phyloP scores from a whole-genome alignment of 2,113 vertebrate genomes.

The Terrapene triunguis region DNA sequence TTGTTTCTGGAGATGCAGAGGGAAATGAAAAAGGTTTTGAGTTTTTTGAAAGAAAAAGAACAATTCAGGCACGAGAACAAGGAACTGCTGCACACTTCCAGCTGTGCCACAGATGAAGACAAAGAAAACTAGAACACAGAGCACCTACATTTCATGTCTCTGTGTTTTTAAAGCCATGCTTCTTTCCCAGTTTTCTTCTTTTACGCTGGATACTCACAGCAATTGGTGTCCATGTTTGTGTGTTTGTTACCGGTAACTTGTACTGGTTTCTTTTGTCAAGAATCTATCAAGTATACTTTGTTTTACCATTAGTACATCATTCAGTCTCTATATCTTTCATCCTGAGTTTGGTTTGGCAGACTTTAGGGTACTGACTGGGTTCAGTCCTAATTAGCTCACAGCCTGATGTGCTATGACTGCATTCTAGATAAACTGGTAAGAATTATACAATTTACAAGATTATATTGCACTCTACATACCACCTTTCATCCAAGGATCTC shows the following conservation, averaged over 20 bases:
- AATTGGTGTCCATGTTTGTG: conserved; percentile 16
- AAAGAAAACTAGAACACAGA: not conserved
- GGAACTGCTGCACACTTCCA: not conserved
- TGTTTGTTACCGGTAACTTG: not conserved
- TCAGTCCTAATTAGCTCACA: fast-evolving
- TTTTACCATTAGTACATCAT: not conserved
- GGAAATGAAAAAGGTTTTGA: not conserved
- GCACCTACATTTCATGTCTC: not conserved
- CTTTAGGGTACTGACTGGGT: not conserved
- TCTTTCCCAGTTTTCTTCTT: not conserved
- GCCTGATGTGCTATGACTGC: not conserved
- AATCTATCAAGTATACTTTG: not conserved
- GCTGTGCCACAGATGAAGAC: not conserved
- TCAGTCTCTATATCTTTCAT: not conserved
- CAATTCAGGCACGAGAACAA: not conserved
- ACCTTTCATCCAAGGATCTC: not conserved
- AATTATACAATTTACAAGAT: not conserved
- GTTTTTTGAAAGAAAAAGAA: not conserved
- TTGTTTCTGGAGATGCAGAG: not conserved
- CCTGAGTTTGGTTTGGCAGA: not conserved
- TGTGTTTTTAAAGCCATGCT: not conserved
- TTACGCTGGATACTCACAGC: not conserved
- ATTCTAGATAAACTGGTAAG: fast-evolving
- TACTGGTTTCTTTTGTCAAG: not conserved
- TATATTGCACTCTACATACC: fast-evolving